Evolutionary conservation across 2,113 vertebrate species (phyloP).

Genomic region (Tupaia tana): DNA sequence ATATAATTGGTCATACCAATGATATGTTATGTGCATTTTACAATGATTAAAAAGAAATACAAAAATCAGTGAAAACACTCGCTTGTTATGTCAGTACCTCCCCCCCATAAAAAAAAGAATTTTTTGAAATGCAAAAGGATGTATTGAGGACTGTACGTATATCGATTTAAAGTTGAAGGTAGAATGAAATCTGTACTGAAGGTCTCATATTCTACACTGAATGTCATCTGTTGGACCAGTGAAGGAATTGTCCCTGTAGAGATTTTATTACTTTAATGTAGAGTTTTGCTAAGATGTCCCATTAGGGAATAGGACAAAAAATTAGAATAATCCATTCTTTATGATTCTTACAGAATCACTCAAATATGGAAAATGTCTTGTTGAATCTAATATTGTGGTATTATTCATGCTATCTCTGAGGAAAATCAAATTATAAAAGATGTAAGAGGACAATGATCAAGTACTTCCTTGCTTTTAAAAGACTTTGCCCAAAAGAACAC

Average conservation of each 20-base stretch:
- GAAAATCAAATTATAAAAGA: conserved; percentile 44
- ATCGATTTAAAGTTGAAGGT: conserved; percentile 30
- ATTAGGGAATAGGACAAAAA: conserved; percentile 20
- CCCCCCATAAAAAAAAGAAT: background rate
- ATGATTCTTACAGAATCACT: conserved; percentile 1
- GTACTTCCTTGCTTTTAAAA: conserved; percentile 25
- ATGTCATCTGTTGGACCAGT: background rate
- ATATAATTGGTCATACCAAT: background rate
- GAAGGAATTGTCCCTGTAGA: background rate
- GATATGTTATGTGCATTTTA: conserved; percentile 22
- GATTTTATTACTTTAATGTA: conserved; percentile 20
- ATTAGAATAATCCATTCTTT: conserved; percentile 49
- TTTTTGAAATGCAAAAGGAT: conserved; percentile 49
- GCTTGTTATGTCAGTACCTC: background rate
- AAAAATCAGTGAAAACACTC: conserved; percentile 41
- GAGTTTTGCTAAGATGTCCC: background rate
- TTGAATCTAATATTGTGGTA: conserved; percentile 20
- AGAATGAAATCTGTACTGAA: background rate
- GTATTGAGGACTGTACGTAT: background rate
- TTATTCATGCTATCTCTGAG: background rate
- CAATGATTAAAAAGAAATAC: conserved; percentile 2
- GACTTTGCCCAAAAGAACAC: background rate
- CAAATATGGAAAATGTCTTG: conserved; percentile 16
- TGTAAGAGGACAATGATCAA: background rate
- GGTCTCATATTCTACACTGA: background rate